A percentile compares a stretch with the other conserved stretches of the same genome.
phyloP scores from a whole-genome alignment of 2,113 vertebrate genomes.

The Gila orcuttii region DNA sequence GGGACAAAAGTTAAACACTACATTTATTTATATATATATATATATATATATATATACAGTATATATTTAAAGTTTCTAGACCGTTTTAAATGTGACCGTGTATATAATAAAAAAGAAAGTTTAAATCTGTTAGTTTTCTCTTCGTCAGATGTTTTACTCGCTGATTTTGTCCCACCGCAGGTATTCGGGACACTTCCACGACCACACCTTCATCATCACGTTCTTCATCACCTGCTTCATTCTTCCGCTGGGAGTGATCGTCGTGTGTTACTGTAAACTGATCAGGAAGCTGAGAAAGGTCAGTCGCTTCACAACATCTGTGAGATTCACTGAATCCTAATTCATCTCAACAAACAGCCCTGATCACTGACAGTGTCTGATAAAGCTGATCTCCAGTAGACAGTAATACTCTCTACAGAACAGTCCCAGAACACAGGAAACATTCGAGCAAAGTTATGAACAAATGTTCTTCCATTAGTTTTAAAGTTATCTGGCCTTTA shows the following conservation, averaged over 20 bases:
- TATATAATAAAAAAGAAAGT: no score
- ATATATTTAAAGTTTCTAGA: no score
- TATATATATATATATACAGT: no score
- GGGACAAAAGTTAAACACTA: no score
- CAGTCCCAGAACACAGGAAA: neutral
- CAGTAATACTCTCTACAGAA: neutral
- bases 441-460: no score
- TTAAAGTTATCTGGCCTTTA: no score
- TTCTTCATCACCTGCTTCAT: slow-evolving; percentile 87
- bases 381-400: neutral
- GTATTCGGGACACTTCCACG: slow-evolving; percentile 79
- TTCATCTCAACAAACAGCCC: neutral
- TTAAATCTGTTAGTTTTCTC: neutral
- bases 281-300: slow-evolving; percentile 85
- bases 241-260: slow-evolving; percentile 83
- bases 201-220: slow-evolving; percentile 83
- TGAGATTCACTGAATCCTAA: neutral
- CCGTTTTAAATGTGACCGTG: no score
- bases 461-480: no score
- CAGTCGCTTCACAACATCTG: slow-evolving; percentile 49
- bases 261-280: slow-evolving; percentile 86
- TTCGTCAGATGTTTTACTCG: neutral
- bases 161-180: slow-evolving; percentile 66
- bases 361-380: neutral
- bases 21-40: no score